Evolutionary conservation across 2,797 vertebrate genomes (phyloP).

Genomic region (Phoebastria nigripes): DNA sequence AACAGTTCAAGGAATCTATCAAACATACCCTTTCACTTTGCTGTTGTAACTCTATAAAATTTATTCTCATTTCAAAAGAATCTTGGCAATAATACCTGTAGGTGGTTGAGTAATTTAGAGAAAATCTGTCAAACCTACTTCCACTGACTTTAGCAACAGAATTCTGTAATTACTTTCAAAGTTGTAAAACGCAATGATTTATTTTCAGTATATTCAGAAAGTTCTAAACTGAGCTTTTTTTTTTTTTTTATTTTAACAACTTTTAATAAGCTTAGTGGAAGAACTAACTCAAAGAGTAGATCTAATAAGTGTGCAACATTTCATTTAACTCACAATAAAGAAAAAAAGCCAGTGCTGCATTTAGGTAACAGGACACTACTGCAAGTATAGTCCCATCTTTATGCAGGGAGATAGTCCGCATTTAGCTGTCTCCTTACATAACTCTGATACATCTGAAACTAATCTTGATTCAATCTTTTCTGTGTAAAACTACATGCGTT

Average conservation of each 20-base stretch:
- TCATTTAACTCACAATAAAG: not conserved
- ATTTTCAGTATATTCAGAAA: constrained; percentile 30
- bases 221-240: not conserved
- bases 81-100: constrained; percentile 69
- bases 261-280: not conserved
- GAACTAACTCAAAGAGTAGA: not conserved
- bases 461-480: not conserved
- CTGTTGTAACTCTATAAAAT: constrained; percentile 72
- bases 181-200: constrained; percentile 48
- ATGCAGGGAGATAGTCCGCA: not conserved
- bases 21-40: constrained; percentile 74
- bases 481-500: not conserved
- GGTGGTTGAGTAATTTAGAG: constrained; percentile 74
- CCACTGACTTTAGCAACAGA: constrained; percentile 52
- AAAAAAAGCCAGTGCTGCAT: not conserved
- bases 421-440: not conserved
- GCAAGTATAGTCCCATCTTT: not conserved
- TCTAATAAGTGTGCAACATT: not conserved
- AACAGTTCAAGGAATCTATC: constrained; percentile 75
- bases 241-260: not conserved
- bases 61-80: constrained; percentile 73
- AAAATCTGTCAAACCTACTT: constrained; percentile 70
- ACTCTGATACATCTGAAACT: not conserved
- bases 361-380: not conserved
- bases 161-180: constrained; percentile 57